A percentile compares a stretch with the other conserved stretches of the same genome.
These are phyloP conservation scores for Phocoena phocoena DNA, from an alignment of 2,113 vertebrate genomes.

Conservation along the genomic window DNA sequence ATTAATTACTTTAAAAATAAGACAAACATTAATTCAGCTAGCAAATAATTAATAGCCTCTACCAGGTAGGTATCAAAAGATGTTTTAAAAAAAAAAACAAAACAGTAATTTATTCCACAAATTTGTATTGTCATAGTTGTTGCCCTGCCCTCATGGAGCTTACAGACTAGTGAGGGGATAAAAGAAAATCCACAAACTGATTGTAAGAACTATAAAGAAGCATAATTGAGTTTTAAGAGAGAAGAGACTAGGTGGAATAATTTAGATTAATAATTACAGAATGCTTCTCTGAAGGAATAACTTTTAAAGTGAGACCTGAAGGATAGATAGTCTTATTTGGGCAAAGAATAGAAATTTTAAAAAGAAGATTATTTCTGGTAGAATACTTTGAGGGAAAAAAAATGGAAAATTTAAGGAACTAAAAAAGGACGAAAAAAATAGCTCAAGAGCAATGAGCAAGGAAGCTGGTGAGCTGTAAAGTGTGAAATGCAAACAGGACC, in stretches of 20 bases:
- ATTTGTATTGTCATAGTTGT: not conserved
- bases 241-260: not conserved
- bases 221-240: not conserved
- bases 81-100: not conserved
- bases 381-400: not conserved
- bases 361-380: not conserved
- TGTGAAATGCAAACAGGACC: not conserved
- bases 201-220: not conserved
- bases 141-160: not conserved
- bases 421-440: not conserved
- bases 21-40: not conserved
- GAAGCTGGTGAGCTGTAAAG: not conserved
- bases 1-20: not conserved
- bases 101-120: not conserved
- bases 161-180: not conserved
- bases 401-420: not conserved
- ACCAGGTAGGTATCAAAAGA: not conserved
- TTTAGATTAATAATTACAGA: constrained; percentile 6
- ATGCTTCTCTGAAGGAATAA: not conserved
- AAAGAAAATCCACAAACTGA: not conserved
- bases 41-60: not conserved
- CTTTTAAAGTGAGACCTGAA: constrained; percentile 12
- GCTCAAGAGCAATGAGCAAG: not conserved
- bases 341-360: not conserved
- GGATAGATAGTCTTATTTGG: not conserved